phyloP scores from a whole-genome alignment of 2,888 invertebrate species.

The Caenorhabditis macrosperma region DNA sequence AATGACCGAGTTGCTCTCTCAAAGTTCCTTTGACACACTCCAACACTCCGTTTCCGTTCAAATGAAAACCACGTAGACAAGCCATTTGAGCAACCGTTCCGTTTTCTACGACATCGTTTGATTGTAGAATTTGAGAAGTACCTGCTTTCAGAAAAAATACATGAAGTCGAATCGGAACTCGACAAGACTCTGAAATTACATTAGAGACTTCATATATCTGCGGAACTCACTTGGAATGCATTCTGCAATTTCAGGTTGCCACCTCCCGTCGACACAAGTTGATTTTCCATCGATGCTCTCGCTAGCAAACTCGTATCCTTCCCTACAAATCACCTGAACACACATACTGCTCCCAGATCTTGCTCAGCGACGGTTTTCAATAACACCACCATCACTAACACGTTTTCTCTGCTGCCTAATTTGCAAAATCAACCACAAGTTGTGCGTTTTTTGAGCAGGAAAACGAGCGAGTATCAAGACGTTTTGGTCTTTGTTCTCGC shows the following conservation, averaged over 20 bases:
- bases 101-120: conserved; percentile 74
- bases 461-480: no score
- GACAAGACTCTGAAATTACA: conserved; percentile 70
- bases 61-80: conserved; percentile 65
- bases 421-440: no score
- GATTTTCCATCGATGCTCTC: conserved; percentile 83
- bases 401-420: no score
- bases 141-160: conserved; percentile 74
- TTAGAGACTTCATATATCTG: neutral
- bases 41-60: conserved; percentile 66
- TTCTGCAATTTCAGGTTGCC: conserved; percentile 90
- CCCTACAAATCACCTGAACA: conserved; percentile 76
- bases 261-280: conserved; percentile 94
- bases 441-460: no score
- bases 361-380: neutral
- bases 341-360: conserved; percentile 40
- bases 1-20: conserved; percentile 67
- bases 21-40: conserved; percentile 73
- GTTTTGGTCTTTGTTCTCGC: no score
- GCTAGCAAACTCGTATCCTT: conserved; percentile 68
- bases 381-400: no score
- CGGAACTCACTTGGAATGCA: conserved; percentile 86
- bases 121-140: conserved; percentile 74
- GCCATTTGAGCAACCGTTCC: conserved; percentile 70
- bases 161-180: conserved; percentile 76